These are phyloP conservation scores for Drosophila subquinaria DNA, from an alignment of 2,888 invertebrate species.

Conservation along the genomic window DNA sequence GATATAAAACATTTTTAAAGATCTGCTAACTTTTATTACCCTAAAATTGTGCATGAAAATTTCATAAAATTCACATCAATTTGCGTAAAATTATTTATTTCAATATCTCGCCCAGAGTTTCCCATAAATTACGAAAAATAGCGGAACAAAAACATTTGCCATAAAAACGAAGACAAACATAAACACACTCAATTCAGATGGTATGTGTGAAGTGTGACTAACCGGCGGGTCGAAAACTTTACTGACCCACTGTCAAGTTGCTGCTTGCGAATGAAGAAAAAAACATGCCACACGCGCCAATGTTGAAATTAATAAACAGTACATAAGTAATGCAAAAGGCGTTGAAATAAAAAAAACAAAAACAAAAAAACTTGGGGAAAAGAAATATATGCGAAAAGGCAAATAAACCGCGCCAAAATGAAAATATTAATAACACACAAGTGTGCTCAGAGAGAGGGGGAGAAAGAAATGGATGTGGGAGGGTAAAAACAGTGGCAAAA, in stretches of 20 bases:
- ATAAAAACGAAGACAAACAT: conserved; percentile 28
- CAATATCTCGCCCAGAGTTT: conserved; percentile 33
- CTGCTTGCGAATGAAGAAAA: conserved; percentile 12
- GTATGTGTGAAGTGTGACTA: background rate
- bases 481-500: conserved; percentile 30
- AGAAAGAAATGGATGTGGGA: background rate
- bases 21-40: background rate
- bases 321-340: conserved; percentile 51
- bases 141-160: conserved; percentile 34
- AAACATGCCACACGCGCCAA: conserved; percentile 26
- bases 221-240: conserved; percentile 27
- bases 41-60: background rate
- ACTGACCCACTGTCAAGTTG: conserved; percentile 52
- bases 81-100: conserved; percentile 19
- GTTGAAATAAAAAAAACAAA: conserved; percentile 25
- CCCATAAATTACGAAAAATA: conserved; percentile 38
- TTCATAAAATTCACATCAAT: conserved; percentile 18
- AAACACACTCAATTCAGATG: conserved; percentile 20
- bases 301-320: conserved; percentile 58
- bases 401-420: conserved; percentile 70
- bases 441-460: background rate
- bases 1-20: no score
- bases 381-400: conserved; percentile 21
- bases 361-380: conserved; percentile 1
- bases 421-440: conserved; percentile 73